Evolutionary conservation across 2,113 vertebrate species (phyloP), one percentile per base, ranked within the genome.

Genomic region (Ardeotis arabs): DNA sequence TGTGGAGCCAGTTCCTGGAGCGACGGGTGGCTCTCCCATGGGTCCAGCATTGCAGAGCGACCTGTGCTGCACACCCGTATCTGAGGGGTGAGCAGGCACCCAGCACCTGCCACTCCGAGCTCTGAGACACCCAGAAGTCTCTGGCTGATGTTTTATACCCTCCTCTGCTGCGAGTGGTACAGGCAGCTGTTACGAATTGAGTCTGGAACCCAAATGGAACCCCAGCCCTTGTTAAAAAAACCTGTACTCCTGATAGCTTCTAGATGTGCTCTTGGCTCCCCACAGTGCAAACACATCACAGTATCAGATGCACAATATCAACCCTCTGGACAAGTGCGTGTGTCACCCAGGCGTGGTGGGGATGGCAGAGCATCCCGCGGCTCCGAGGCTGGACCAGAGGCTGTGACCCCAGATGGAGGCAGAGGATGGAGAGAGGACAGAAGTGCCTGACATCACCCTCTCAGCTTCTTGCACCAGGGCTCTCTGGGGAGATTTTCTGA

Each of bases 11-110:
- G 29, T 25, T 49, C 33, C 72, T 0, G 0, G 41, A 58, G 67
- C 5, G 0, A 6, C 13, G 55, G 14, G 58, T 0, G 3, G 60
- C 69, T 84, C 59, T 74, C 4, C 41, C n/a, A 0, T 10, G 47
- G 59, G 25, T 27, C 62, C 39, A 75, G 66, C 23, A 25, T 58
- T 39, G 79, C 75, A 23, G 69, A 52, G 50, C 29, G 31, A 27
- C 50, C 52, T 39, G 3, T 53, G 75, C 47, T 80, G 84, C 56
- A 15, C 74, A 31, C 31, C 60, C 87, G 29, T 18, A 4, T 5
- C 55, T 45, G 41, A 87, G 89, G 2, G 21, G 24, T 4, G 31
- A 56, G 55, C 68, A 28, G 47, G 41, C 49, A 55, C 67, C 33
- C 69, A 22, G 8, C 28, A 27, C 1, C 0, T 0, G 4, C 27